phyloP scores from a whole-genome alignment of 2,888 invertebrate genomes.

The Entomobrya proxima region DNA sequence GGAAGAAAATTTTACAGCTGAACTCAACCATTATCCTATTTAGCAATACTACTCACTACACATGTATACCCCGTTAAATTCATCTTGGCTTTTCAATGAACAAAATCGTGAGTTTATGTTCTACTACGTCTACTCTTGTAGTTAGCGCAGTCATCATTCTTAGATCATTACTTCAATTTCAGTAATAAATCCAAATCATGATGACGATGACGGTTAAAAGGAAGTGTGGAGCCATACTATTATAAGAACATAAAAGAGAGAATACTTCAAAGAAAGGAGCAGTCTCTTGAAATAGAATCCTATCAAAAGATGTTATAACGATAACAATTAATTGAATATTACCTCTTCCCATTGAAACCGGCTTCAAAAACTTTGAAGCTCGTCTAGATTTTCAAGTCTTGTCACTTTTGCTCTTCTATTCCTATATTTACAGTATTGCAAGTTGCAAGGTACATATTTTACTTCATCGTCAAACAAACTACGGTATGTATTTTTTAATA shows the following conservation, averaged over 20 bases:
- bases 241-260: slow-evolving; percentile 29
- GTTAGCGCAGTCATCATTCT: neutral
- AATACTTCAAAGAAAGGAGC: neutral
- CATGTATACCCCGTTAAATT: too few relatives aligned
- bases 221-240: slow-evolving; percentile 46
- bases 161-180: slow-evolving; percentile 43
- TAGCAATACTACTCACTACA: neutral
- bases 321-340: slow-evolving; percentile 69
- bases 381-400: slow-evolving; percentile 55
- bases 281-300: slow-evolving; percentile 61
- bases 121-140: neutral
- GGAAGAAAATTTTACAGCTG: slow-evolving; percentile 10
- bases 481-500: neutral
- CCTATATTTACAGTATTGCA: neutral
- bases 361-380: slow-evolving; percentile 44
- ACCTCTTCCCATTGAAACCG: slow-evolving; percentile 52
- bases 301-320: slow-evolving; percentile 49
- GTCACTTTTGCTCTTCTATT: slow-evolving; percentile 5
- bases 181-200: slow-evolving; percentile 47
- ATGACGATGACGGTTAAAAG: slow-evolving; percentile 4
- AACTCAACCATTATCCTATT: neutral
- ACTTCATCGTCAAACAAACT: too few relatives aligned
- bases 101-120: slow-evolving; percentile 34
- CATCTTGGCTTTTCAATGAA: slow-evolving; percentile 11
- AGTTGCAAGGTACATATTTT: neutral